phyloP scores from a whole-genome alignment of 2,113 vertebrate genomes.

The Lipophrys pholis region DNA sequence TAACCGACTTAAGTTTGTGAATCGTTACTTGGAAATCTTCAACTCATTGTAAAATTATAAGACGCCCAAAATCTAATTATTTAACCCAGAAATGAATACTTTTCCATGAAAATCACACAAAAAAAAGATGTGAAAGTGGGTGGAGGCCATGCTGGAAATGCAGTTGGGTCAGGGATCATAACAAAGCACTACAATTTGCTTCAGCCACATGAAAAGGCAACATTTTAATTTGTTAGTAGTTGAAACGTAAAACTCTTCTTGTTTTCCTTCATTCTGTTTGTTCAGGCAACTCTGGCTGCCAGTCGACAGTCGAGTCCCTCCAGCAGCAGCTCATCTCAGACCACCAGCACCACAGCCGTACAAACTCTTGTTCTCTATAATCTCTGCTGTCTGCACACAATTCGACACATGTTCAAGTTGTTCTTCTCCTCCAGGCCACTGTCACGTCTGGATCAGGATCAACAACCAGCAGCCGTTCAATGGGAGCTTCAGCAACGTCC shows the following conservation, averaged over 20 bases:
- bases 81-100: too few species aligned
- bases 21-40: too few species aligned
- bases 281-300: conserved; percentile 93
- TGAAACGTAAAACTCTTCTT: too few species aligned
- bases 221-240: too few species aligned
- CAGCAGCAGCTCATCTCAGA: conserved; percentile 88
- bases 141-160: too few species aligned
- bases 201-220: too few species aligned
- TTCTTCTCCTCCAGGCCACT: conserved; percentile 49
- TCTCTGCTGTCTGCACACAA: neutral
- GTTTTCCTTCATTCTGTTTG: neutral
- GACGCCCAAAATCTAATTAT: too few species aligned
- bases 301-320: conserved; percentile 93
- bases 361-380: neutral
- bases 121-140: neutral
- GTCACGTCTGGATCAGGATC: conserved; percentile 75
- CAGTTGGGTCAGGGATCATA: too few species aligned
- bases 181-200: too few species aligned
- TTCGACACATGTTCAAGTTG: neutral
- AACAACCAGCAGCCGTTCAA: conserved; percentile 74
- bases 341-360: conserved; percentile 84
- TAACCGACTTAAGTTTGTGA: too few species aligned
- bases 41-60: too few species aligned
- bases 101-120: too few species aligned
- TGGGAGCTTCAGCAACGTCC: conserved; percentile 85